These are phyloP conservation scores for Syngnathus floridae DNA, from an alignment of 2,113 vertebrate species.

Conservation along the genomic window DNA sequence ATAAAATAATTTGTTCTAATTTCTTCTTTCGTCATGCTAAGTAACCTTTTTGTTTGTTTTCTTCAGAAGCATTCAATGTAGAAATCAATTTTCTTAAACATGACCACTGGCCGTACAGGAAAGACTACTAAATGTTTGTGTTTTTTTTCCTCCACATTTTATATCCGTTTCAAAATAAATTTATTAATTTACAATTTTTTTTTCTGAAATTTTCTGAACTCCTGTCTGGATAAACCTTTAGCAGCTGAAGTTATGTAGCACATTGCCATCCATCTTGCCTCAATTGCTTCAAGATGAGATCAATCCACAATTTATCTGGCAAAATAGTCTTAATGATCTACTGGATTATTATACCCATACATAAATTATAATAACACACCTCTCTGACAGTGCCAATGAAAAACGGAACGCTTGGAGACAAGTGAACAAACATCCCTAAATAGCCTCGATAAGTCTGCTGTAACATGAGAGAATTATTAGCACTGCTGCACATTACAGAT, in stretches of 20 bases:
- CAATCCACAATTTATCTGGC: not conserved
- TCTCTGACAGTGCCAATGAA: slow-evolving; percentile 50
- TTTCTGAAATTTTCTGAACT: not conserved
- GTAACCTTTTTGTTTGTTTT: too few relatives aligned
- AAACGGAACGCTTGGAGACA: not conserved
- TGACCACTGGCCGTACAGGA: too few relatives aligned
- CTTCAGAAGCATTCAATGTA: too few relatives aligned
- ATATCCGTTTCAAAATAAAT: too few relatives aligned
- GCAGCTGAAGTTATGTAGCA: not conserved
- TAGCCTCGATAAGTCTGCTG: slow-evolving; percentile 67
- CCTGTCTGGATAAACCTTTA: not conserved
- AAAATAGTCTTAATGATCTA: not conserved
- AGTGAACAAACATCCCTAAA: slow-evolving; percentile 67
- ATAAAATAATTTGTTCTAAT: too few relatives aligned
- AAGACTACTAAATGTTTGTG: too few relatives aligned
- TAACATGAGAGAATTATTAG: slow-evolving; percentile 67
- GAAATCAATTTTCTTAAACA: too few relatives aligned
- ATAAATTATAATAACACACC: not conserved
- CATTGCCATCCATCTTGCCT: not conserved
- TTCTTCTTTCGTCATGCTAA: too few relatives aligned
- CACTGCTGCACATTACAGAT: slow-evolving; percentile 69
- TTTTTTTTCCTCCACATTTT: too few relatives aligned
- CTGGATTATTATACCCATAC: not conserved
- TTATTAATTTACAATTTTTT: too few relatives aligned
- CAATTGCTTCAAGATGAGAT: not conserved